A percentile compares a stretch with the other conserved stretches of the same genome.
Conservation (phyloP, 2,113 vertebrate genomes). For the Bungarus multicinctus region DNA sequence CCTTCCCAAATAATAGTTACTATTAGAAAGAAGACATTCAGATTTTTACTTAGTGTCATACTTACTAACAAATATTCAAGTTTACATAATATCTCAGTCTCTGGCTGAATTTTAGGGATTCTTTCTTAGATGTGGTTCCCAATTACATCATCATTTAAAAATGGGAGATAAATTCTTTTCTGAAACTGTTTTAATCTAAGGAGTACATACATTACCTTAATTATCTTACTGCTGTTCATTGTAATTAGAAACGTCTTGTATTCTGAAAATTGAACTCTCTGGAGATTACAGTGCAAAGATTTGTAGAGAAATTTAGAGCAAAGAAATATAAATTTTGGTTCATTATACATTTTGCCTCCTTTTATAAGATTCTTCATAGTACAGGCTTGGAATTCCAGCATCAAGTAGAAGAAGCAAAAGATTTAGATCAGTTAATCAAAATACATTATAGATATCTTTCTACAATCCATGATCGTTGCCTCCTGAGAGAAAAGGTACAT, state of each 20-base stretch:
- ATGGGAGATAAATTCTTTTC: not conserved
- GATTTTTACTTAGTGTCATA: not conserved
- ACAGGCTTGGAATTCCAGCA: conserved; percentile 97
- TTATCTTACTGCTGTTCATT: not conserved
- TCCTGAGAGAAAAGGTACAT: conserved; percentile 92
- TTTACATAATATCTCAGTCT: not conserved
- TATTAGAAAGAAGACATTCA: not conserved
- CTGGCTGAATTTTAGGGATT: not conserved
- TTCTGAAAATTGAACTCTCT: not conserved
- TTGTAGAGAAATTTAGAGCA: not conserved
- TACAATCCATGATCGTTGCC: conserved; percentile 94
- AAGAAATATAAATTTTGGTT: conserved; percentile 13
- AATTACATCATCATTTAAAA: not conserved
- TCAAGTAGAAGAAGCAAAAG: conserved; percentile 96
- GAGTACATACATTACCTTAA: not conserved
- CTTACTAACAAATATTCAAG: not conserved
- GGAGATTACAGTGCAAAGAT: not conserved
- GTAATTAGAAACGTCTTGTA: not conserved
- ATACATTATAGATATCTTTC: conserved; percentile 96
- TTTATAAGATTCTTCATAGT: conserved; percentile 91
- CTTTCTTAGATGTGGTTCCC: not conserved
- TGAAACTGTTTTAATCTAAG: not conserved
- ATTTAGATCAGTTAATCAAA: conserved; percentile 97
- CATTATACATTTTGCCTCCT: conserved; percentile 8
- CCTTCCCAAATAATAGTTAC: not conserved